Percentiles rank a stretch among this genome's conserved stretches.
These are phyloP conservation scores for Cepphus grylle DNA, from an alignment of 2,113 vertebrate species.

Conservation along the genomic window DNA sequence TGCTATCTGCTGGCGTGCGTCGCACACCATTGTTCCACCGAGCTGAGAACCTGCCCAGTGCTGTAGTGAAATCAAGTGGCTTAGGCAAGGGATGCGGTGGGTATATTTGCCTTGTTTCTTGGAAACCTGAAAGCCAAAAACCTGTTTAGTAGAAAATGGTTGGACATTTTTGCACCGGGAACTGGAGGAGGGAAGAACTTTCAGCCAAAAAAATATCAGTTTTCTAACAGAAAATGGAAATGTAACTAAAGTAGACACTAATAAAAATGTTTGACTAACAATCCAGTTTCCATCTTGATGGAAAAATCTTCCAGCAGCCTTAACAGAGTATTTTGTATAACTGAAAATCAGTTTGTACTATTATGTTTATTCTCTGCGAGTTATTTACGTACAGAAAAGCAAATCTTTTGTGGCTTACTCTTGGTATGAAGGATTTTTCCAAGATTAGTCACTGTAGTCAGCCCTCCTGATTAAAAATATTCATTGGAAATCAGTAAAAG, in stretches of 20 bases:
- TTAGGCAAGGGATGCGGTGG: background rate
- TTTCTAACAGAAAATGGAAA: conserved; percentile 53
- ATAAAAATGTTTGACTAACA: conserved; percentile 19
- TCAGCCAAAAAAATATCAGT: conserved; percentile 44
- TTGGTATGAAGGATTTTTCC: background rate
- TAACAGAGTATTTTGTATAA: background rate
- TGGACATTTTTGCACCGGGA: conserved; percentile 11
- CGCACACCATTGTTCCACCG: background rate
- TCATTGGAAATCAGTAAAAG: background rate
- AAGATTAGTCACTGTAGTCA: background rate
- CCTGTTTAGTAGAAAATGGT: conserved; percentile 28
- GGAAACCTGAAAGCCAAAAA: conserved; percentile 56
- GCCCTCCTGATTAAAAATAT: background rate
- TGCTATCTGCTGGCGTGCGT: background rate
- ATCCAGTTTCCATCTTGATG: background rate
- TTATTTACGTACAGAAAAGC: background rate
- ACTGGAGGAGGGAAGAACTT: conserved; percentile 21
- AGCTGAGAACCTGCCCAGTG: background rate
- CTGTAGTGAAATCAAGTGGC: conserved; percentile 11
- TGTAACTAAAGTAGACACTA: conserved; percentile 22
- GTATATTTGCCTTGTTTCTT: conserved; percentile 56
- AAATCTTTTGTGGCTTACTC: background rate
- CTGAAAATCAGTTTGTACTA: background rate
- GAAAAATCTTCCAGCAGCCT: conserved; percentile 17
- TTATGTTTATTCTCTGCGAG: background rate